phyloP scores from a whole-genome alignment of 2,113 vertebrate genomes.

The Xyliphius kryptos region DNA sequence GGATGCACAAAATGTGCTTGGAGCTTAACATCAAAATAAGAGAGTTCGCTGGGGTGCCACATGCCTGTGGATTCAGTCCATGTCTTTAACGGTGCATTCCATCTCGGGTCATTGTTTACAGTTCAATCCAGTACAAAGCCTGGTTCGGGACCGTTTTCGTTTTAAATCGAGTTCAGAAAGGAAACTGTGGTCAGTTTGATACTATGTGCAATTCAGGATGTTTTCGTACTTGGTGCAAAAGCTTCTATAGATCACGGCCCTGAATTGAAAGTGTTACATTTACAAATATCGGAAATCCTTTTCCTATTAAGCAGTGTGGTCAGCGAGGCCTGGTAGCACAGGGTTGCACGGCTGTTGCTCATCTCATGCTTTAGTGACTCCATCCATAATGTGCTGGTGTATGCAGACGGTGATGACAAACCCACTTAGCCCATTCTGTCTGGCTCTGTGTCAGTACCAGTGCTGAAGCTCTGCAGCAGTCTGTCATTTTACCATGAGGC shows the following conservation, averaged over 20 bases:
- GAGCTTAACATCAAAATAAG: conserved; percentile 21
- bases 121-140: neutral
- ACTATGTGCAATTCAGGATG: too few relatives aligned
- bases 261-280: too few relatives aligned
- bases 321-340: neutral
- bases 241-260: neutral
- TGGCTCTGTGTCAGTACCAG: conserved; percentile 10
- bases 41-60: neutral
- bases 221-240: neutral
- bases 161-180: neutral
- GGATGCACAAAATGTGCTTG: conserved; percentile 18
- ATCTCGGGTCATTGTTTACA: neutral
- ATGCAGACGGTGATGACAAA: conserved; percentile 35
- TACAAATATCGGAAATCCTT: neutral
- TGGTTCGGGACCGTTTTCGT: neutral
- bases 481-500: conserved; percentile 24
- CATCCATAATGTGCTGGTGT: conserved; percentile 21
- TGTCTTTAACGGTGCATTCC: neutral
- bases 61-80: conserved; percentile 2
- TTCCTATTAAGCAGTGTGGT: neutral
- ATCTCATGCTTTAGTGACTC: conserved; percentile 29
- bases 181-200: too few relatives aligned
- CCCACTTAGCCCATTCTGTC: conserved; percentile 26
- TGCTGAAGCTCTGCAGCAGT: conserved; percentile 12
- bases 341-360: conserved; percentile 1